Evolutionary conservation across 2,797 vertebrate genomes (phyloP).

Genomic region (Cetoscarus ocellatus): DNA sequence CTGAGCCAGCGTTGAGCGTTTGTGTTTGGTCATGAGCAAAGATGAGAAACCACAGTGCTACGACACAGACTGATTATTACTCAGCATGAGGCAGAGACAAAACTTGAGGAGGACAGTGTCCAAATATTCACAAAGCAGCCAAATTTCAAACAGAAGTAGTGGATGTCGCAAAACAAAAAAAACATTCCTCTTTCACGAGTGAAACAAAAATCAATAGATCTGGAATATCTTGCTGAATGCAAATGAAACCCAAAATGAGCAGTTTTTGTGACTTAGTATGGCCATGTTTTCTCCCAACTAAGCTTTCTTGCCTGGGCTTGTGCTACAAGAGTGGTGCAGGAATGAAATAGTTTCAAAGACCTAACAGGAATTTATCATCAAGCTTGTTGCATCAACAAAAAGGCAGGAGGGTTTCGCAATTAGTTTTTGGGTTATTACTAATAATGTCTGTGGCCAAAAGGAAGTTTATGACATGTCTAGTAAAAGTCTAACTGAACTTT

Average conservation of each 20-base stretch:
- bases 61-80: slow-evolving; percentile 26
- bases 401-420: too few species aligned
- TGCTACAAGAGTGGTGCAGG: too few species aligned
- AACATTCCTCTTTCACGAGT: slow-evolving; percentile 7
- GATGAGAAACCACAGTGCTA: slow-evolving; percentile 41
- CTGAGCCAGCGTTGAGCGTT: background rate
- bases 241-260: slow-evolving; percentile 12
- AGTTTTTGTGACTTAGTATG: background rate
- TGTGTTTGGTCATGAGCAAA: slow-evolving; percentile 15
- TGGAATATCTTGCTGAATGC: slow-evolving; percentile 18
- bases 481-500: too few species aligned
- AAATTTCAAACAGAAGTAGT: slow-evolving; percentile 25
- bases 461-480: too few species aligned
- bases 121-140: slow-evolving; percentile 2
- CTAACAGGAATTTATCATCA: too few species aligned
- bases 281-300: background rate
- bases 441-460: too few species aligned
- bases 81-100: slow-evolving; percentile 25
- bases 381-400: too few species aligned
- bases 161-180: slow-evolving; percentile 13
- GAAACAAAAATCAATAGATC: slow-evolving; percentile 18
- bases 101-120: slow-evolving; percentile 10
- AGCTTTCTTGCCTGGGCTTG: background rate
- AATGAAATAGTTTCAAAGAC: too few species aligned
- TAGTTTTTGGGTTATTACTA: too few species aligned